A percentile compares a stretch with the other conserved stretches of the same genome.
These are phyloP conservation scores for Montipora capitata DNA, from an alignment of 92 coral and sea anemone species.

Conservation along the genomic window DNA sequence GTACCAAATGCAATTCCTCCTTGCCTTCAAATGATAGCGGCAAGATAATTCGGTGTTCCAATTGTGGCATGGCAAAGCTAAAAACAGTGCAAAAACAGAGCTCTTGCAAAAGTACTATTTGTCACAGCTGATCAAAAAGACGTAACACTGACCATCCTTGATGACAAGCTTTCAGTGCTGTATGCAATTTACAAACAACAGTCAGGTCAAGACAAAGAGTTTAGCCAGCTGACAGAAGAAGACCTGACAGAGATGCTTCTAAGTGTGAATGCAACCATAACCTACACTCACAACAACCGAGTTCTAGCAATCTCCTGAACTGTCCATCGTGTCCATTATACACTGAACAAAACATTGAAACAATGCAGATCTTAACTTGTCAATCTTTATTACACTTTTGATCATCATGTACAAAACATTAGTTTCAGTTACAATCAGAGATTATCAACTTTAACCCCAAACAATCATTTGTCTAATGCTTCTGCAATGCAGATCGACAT, in stretches of 20 bases:
- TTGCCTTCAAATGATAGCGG: constrained; percentile 39
- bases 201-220: too few species aligned
- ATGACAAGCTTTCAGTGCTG: too few species aligned
- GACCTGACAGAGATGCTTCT: too few species aligned
- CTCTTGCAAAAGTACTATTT: constrained; percentile 16
- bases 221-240: too few species aligned
- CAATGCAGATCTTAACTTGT: constrained; percentile 30
- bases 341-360: constrained; percentile 35
- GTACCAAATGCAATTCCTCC: constrained; percentile 54
- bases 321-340: neutral
- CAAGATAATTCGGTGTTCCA: constrained; percentile 51
- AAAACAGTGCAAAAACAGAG: constrained; percentile 46
- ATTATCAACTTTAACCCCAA: neutral
- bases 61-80: constrained; percentile 35
- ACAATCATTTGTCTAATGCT: too few species aligned
- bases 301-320: too few species aligned
- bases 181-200: too few species aligned
- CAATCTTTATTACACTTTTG: constrained; percentile 38
- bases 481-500: too few species aligned
- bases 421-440: constrained; percentile 26
- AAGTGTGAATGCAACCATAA: too few species aligned
- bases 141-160: too few species aligned
- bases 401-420: constrained; percentile 11
- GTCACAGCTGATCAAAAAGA: constrained; percentile 13
- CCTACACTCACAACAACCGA: too few species aligned